Percentiles rank a stretch among this genome's conserved stretches.
These are phyloP conservation scores for Candidula unifasciata DNA, from an alignment of 2,888 invertebrate genomes.

Conservation along the genomic window DNA sequence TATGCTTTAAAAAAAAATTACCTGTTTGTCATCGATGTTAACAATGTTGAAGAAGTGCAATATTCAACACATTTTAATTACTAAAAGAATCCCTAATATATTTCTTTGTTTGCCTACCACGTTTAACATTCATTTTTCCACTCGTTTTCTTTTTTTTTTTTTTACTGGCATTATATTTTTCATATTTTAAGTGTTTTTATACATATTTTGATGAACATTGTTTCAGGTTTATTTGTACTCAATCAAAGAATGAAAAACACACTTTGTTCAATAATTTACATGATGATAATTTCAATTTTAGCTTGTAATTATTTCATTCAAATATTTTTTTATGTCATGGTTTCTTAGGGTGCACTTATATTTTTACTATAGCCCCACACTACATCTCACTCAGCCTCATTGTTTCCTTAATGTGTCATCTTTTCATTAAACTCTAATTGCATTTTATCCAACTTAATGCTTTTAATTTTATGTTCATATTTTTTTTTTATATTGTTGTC, in stretches of 20 bases:
- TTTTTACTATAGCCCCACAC: background rate
- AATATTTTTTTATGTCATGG: background rate
- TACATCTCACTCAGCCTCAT: background rate
- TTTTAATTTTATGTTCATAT: background rate
- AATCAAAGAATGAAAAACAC: background rate
- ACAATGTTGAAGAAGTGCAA: conserved; percentile 28
- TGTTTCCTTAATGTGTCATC: background rate
- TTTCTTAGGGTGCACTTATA: conserved; percentile 8
- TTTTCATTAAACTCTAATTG: background rate
- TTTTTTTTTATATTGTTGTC: background rate
- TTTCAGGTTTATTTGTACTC: background rate
- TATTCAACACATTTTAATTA: background rate
- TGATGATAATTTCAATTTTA: background rate
- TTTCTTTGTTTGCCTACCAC: background rate
- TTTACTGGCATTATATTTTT: background rate
- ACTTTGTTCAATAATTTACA: background rate
- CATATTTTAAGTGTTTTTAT: background rate
- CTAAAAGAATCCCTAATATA: background rate
- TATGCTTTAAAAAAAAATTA: no score
- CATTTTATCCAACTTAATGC: background rate
- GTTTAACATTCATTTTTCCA: background rate
- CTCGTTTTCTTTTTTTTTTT: background rate
- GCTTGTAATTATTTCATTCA: background rate
- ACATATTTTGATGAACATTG: background rate
- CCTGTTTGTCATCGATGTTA: background rate